A percentile compares a stretch with the other conserved stretches of the same genome.
These are phyloP conservation scores for Pocillopora grandis DNA, from an alignment of 92 coral and sea anemone species.

Conservation along the genomic window DNA sequence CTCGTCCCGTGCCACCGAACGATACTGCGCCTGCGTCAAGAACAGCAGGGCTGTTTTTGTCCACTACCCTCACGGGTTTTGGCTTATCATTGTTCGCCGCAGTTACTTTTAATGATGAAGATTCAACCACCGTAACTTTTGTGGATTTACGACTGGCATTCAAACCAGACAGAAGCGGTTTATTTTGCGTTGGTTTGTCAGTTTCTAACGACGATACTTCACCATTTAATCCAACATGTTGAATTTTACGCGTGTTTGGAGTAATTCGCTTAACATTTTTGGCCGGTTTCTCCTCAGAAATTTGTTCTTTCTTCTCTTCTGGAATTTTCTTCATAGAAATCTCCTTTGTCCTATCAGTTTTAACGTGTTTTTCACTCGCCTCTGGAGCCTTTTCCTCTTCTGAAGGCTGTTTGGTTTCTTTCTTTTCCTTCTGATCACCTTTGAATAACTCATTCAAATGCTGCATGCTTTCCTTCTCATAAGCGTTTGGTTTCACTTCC, in stretches of 20 bases:
- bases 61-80: constrained; percentile 51
- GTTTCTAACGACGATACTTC: constrained; percentile 81
- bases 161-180: constrained; percentile 35
- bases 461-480: constrained; percentile 79
- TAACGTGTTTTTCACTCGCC: neutral
- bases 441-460: constrained; percentile 88
- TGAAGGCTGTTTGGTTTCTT: constrained; percentile 19
- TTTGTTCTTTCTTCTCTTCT: constrained; percentile 21
- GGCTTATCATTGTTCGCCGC: constrained; percentile 31
- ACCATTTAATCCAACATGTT: constrained; percentile 82
- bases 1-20: constrained; percentile 39
- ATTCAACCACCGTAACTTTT: constrained; percentile 45
- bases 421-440: constrained; percentile 70
- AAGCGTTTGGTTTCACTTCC: constrained; percentile 72
- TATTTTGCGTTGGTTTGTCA: constrained; percentile 38
- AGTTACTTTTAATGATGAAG: constrained; percentile 28
- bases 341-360: constrained; percentile 13
- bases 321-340: neutral
- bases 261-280: constrained; percentile 21
- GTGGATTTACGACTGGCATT: constrained; percentile 39
- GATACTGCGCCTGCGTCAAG: constrained; percentile 37
- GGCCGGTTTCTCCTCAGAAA: neutral
- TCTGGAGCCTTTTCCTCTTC: constrained; percentile 22
- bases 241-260: constrained; percentile 52
- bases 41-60: constrained; percentile 69